Conservation (phyloP, 2,113 vertebrate genomes). For the Varanus salvator region DNA sequence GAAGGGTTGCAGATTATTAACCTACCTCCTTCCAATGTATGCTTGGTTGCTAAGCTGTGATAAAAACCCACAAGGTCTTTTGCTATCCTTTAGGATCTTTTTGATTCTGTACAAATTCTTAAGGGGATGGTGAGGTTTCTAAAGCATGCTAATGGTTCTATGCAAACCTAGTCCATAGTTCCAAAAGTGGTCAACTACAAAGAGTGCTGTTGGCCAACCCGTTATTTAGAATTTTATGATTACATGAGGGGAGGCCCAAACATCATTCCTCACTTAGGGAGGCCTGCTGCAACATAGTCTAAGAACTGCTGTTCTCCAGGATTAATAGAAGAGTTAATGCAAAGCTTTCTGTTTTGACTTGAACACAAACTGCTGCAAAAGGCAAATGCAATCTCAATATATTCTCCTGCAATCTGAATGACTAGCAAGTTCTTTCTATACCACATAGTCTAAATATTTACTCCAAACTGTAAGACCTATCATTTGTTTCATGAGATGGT, state of each 20-base stretch:
- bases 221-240: background rate
- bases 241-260: background rate
- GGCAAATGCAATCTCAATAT: conserved; percentile 41
- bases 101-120: background rate
- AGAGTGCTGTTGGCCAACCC: no score
- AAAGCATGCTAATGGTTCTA: background rate
- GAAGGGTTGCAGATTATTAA: background rate
- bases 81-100: background rate
- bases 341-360: conserved; percentile 34
- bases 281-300: background rate
- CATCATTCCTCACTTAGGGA: background rate
- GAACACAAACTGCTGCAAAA: conserved; percentile 4
- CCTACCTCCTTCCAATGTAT: background rate
- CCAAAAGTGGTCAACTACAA: background rate
- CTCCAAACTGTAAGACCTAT: background rate
- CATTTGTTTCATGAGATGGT: background rate
- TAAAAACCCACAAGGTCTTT: background rate
- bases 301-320: conserved; percentile 1
- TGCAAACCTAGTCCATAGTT: background rate
- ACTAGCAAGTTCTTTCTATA: conserved; percentile 38
- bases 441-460: background rate
- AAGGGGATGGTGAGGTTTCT: background rate
- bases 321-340: conserved; percentile 33
- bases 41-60: background rate
- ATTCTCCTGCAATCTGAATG: conserved; percentile 38